Percentiles rank a stretch among this genome's conserved stretches.
Conservation (phyloP, 2,888 invertebrate genomes). For the Phortica okadai region DNA sequence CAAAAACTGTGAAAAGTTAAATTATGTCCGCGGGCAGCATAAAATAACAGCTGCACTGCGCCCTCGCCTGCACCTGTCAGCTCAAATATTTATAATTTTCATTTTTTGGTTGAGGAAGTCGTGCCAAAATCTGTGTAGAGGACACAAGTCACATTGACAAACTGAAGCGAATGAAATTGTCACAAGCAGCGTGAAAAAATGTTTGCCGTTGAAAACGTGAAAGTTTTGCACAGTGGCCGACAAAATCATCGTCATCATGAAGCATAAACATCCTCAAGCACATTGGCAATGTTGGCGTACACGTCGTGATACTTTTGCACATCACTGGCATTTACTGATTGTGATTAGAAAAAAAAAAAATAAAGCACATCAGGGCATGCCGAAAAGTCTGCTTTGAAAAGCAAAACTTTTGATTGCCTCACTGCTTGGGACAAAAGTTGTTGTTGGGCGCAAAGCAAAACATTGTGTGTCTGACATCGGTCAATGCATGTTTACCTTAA, state of each 20-base stretch:
- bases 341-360: not conserved
- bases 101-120: not conserved
- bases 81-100: not conserved
- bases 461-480: not conserved
- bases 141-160: constrained; percentile 1
- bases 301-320: not conserved
- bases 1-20: not conserved
- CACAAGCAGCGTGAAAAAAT: constrained; percentile 1
- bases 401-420: constrained; percentile 27
- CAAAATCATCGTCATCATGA: not conserved
- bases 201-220: not conserved
- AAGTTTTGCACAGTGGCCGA: not conserved
- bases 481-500: constrained; percentile 7
- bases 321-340: not conserved
- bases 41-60: not conserved
- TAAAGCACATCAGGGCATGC: constrained; percentile 1
- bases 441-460: constrained; percentile 1
- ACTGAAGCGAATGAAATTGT: constrained; percentile 24
- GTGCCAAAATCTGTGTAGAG: not conserved
- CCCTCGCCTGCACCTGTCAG: too few species aligned
- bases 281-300: not conserved
- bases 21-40: not conserved
- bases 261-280: not conserved
- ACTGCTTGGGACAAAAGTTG: constrained; percentile 8
- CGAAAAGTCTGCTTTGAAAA: constrained; percentile 29